Base-by-base conservation (phyloP, 1,140 invertebrate genomes). In the Yoshiicerus persimilis region DNA sequence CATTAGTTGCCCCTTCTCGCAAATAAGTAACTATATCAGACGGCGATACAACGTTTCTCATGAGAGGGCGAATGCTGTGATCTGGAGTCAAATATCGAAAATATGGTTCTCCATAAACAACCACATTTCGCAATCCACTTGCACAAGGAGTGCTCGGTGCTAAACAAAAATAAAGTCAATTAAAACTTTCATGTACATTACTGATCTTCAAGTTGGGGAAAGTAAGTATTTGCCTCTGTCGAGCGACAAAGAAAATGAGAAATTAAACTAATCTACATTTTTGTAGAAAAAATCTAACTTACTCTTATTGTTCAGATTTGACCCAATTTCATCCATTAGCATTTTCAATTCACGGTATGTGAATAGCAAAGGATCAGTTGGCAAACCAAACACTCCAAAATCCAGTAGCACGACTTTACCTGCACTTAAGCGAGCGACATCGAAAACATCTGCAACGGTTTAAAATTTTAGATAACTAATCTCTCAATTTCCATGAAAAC, bases 361-460 rank as follows among this genome's bases (percentile, higher is more conserved):
- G 91, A 95, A 96, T 70, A 95, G 91, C 41, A 94, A 93, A 34
- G 93, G 91, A 91, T 95, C 94, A 13, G 94, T 94, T 20, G 93
- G 92, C 64, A 92, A 91, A 86, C 94, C 93, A 90, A 94, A 93
- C 20, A 93, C 92, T 89, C 95, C 95, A 91, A 96, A 95, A 91
- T 96, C 95, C 23, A 96, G 83, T 84, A 95, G 92, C 88, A 93
- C 92, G n/a, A 95, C 92, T 88, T 92, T 92, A 41, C 93, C 93
- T 90, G 94, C 93, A 88, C 92, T 92, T 23, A 92, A 91, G 77
- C 94, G 92, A 77, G 94, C 92, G 3, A 95, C 93, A 91, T 95
- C 94, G 90, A 95, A 94, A 13, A 93, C 91, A 91, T 92, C 92
- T 92, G 88, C 32, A 92, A n/a, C n/a, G n/a, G n/a, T n/a, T n/a